A percentile compares a stretch with the other conserved stretches of the same genome.
phyloP scores from a whole-genome alignment of 2,797 vertebrate species.

The Megalops cyprinoides region DNA sequence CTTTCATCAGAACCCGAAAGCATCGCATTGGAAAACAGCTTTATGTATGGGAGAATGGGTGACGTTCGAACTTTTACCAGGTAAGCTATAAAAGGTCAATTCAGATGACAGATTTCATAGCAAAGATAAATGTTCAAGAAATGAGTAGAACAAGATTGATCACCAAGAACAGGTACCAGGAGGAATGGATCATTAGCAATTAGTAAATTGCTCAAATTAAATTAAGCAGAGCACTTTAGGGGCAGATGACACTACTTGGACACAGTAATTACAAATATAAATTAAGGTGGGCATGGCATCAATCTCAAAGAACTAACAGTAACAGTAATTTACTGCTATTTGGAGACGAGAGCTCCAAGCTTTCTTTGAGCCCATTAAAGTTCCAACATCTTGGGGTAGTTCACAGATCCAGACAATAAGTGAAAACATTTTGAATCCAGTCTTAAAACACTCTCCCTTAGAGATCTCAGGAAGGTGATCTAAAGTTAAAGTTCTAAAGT shows the following conservation, averaged over 20 bases:
- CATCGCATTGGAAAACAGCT: not conserved
- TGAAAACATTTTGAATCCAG: not conserved
- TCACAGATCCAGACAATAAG: too few species aligned
- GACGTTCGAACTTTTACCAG: not conserved
- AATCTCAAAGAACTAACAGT: not conserved
- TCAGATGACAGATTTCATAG: not conserved
- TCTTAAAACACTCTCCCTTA: not conserved
- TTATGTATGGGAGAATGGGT: not conserved
- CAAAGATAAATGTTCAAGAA: not conserved
- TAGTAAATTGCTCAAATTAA: not conserved
- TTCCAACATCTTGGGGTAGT: too few species aligned
- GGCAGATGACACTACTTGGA: not conserved
- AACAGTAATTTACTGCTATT: not conserved
- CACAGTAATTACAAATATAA: not conserved
- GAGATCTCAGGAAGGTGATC: too few species aligned
- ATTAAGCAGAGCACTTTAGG: too few species aligned
- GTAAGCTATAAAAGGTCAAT: not conserved
- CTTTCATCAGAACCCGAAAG: slow-evolving; percentile 16
- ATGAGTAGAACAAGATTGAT: not conserved
- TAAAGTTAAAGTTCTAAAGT: too few species aligned
- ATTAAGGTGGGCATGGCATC: not conserved
- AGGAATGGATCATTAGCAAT: not conserved
- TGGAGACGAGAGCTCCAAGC: not conserved
- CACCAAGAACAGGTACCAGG: too few species aligned
- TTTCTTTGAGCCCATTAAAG: too few species aligned